Base-by-base conservation (phyloP, 2,888 invertebrate genomes). In the Salpingus planirostris region DNA sequence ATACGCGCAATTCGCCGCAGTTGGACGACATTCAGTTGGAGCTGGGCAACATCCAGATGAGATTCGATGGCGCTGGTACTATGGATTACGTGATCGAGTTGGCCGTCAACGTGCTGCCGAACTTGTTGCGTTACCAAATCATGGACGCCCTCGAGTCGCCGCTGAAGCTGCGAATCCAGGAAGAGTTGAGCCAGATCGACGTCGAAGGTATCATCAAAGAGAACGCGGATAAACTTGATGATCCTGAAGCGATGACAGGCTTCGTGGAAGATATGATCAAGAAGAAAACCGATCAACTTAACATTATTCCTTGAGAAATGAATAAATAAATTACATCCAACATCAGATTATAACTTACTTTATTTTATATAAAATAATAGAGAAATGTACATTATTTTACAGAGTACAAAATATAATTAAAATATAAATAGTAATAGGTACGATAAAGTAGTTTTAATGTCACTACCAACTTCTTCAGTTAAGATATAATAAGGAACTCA, bases 41-140 rank as follows among this genome's bases (percentile, higher is more conserved):
- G 59, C 60, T 88, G 42, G 88, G 88, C 2, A 88, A 89, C 55
- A 85, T 89, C 45, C 87, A 88, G 62, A 74, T 87, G 3, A 71
- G 87, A 12, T 81, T 83, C 49, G 76, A 87, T 47, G 91, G 91
- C 0, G 81, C 88, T 0, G 89, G 91, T n/a, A 86, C 87, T 1
- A 43, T 85, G 10, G 91, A 92, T 63, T 90, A 89, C 54, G 55
- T 81, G 1, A 67, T 89, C 38, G 91, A 92, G 64, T 79, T 85
- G 35, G 72, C 70, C 3, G 73, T 89, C 0, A 92, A 91, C 59
- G 69, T 90, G 26, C 54, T 90, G 29, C 89, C 90, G 1, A 91
- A 92, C 69, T 65, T 89, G 25, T 65, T 92, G 38, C 73, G 91
- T 31, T 86, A 87, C 57, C 88, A 89, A 64, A 86, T 90, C 37